Percentiles rank a stretch among this genome's conserved stretches.
These are phyloP conservation scores for Garrulus glandarius DNA, from an alignment of 2,797 vertebrate species.

Conservation along the genomic window DNA sequence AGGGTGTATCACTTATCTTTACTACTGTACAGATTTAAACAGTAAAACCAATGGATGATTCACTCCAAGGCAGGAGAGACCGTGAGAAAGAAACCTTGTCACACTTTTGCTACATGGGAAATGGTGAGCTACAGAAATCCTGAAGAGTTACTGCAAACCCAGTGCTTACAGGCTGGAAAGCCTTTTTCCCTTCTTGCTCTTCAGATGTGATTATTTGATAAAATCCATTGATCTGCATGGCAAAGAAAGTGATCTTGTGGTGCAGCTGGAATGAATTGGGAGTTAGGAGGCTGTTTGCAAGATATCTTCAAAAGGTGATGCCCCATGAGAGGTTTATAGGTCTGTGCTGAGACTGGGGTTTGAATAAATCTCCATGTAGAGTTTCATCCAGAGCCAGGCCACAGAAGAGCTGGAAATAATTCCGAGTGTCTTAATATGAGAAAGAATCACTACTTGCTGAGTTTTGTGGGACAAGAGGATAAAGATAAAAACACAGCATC, in stretches of 20 bases:
- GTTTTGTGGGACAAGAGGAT: neutral
- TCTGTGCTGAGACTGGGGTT: neutral
- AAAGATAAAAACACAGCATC: neutral
- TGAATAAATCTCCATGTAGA: slow-evolving; percentile 17
- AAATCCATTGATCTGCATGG: slow-evolving; percentile 45
- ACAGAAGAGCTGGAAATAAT: slow-evolving; percentile 58
- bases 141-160: neutral
- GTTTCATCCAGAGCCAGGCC: neutral
- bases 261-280: slow-evolving; percentile 48
- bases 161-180: neutral
- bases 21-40: neutral
- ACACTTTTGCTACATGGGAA: neutral
- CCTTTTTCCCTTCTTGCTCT: neutral
- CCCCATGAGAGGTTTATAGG: slow-evolving; percentile 2
- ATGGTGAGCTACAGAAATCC: neutral
- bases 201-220: slow-evolving; percentile 50
- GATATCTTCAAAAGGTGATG: slow-evolving; percentile 31
- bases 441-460: slow-evolving; percentile 2
- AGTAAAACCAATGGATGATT: neutral
- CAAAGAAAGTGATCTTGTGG: slow-evolving; percentile 27
- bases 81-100: neutral
- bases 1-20: neutral
- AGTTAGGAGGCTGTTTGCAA: slow-evolving; percentile 10
- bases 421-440: neutral
- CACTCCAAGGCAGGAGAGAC: neutral